Base-by-base conservation (phyloP, 1,140 invertebrate genomes). In the Melitaea cinxia region DNA sequence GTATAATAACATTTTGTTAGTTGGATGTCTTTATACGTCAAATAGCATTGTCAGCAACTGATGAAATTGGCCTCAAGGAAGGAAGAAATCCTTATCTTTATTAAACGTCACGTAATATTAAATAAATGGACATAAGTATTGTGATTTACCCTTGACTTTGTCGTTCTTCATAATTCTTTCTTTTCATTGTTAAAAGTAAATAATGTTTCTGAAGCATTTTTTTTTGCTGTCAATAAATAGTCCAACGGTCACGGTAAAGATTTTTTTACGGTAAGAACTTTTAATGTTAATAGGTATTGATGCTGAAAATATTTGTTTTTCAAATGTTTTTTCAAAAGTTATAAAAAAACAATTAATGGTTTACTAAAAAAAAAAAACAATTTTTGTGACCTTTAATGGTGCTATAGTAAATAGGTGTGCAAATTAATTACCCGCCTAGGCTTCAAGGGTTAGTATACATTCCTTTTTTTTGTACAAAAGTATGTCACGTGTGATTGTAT, bases 91-190 rank as follows among this genome's bases (percentile, higher is more conserved):
- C n/a, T n/a, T n/a, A n/a, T n/a, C n/a, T n/a, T n/a, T n/a, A n/a
- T n/a, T n/a, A n/a, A n/a, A n/a, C n/a, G n/a, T n/a, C n/a, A n/a
- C n/a, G n/a, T n/a, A n/a, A n/a, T n/a, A n/a, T n/a, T n/a, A n/a
- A n/a, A n/a, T n/a, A n/a, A n/a, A n/a, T n/a, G n/a, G n/a, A n/a
- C 30, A 39, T 17, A 39, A 39, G 5, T 39, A 39, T 49, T 49
- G 24, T 12, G 23, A 10, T 50, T 19, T 17, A 58, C 23, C 55
- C 55, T 47, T 47, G 55, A 45, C 55, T 57, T 57, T 57, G 37
- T 10, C 3, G 19, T 4, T 58, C 24, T 24, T 28, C n/a, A 30
- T 30, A 30, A 30, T 52, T 30, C 24, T 3, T 52, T 52, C 26
- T 23, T 50, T 5, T 24, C 6, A 52, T 30, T 52, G 24, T 52